Evolutionary conservation across 2,113 vertebrate species (phyloP), one percentile per base, ranked within the genome.

Genomic region (Leucopsar rothschildi): DNA sequence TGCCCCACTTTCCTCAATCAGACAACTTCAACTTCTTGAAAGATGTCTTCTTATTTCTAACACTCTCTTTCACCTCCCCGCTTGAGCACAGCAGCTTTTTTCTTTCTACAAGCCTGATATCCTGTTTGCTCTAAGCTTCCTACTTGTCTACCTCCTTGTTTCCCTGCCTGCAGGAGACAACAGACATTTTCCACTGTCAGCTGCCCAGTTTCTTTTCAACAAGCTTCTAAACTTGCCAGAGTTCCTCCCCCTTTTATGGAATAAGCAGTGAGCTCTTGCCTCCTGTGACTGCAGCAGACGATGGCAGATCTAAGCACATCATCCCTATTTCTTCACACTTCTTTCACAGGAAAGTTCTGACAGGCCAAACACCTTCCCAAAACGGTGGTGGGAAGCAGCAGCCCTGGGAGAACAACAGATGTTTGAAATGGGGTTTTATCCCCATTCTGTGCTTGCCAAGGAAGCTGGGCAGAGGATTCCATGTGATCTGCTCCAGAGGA

Each of bases 21-120:
- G 90, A 94, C 92, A 94, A 93, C 70, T 76, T 76, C 79, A 82
- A 93, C 88, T 96, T 82, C 63, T 93, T 89, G 78, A 95, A 82
- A 91, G 92, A 96, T 8, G 61, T 69, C 75, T 64, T 91, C 92
- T 95, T 85, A 88, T 79, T 73, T 57, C 72, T 77, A 86, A 83
- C 82, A 22, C 29, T 84, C 60, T 37, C 92, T 91, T 94, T 94
- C 88, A 90, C 92, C 82, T 91, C 85, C 53, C 71, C 0, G 1
- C 68, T 92, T 11, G 15, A 90, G 82, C 71, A 39, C 2, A 8
- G 66, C 71, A 50, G 75, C 66, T 82, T 94, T 85, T 91, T 93
- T 68, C 85, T 92, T 82, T 57, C 90, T 92, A 69, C 53, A 91
- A 70, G 75, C 28, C 88, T 22, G 40, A 86, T n/a, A 93, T 35